Conservation (phyloP, 2,797 vertebrate species). For the Danio albolineatus region DNA sequence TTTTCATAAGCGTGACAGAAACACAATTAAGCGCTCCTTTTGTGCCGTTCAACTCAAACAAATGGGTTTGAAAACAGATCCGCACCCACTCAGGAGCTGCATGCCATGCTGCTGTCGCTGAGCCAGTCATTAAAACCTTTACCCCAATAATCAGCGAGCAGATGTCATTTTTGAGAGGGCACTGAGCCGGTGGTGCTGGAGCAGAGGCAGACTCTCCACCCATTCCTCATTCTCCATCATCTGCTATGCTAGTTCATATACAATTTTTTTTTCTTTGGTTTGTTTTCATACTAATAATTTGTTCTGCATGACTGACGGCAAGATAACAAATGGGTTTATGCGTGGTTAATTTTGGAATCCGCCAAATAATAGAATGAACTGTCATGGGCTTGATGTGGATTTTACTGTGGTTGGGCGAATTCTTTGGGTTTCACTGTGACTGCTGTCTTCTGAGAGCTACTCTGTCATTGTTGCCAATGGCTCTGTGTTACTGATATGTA, state of each 20-base stretch:
- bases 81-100: neutral
- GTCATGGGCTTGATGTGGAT: slow-evolving; percentile 4
- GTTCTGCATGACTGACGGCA: slow-evolving; percentile 49
- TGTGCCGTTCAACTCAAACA: slow-evolving; percentile 18
- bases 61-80: slow-evolving; percentile 17
- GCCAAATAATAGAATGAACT: slow-evolving; percentile 41
- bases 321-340: slow-evolving; percentile 54
- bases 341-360: slow-evolving; percentile 52
- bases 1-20: slow-evolving; percentile 4
- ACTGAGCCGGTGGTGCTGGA: slow-evolving; percentile 31
- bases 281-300: slow-evolving; percentile 56
- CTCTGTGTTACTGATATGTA: slow-evolving; percentile 28
- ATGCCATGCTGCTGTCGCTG: slow-evolving; percentile 29
- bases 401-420: neutral
- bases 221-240: neutral
- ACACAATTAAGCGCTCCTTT: slow-evolving; percentile 27
- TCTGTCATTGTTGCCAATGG: slow-evolving; percentile 2
- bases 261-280: slow-evolving; percentile 20
- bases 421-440: slow-evolving; percentile 5
- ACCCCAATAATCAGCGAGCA: slow-evolving; percentile 56
- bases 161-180: slow-evolving; percentile 52
- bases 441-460: slow-evolving; percentile 22
- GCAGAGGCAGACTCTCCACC: slow-evolving; percentile 28
- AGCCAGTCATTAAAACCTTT: slow-evolving; percentile 53
- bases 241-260: slow-evolving; percentile 39